Evolutionary conservation across 2,888 invertebrate species (phyloP).

Genomic region (Anoplius nigerrimus): DNA sequence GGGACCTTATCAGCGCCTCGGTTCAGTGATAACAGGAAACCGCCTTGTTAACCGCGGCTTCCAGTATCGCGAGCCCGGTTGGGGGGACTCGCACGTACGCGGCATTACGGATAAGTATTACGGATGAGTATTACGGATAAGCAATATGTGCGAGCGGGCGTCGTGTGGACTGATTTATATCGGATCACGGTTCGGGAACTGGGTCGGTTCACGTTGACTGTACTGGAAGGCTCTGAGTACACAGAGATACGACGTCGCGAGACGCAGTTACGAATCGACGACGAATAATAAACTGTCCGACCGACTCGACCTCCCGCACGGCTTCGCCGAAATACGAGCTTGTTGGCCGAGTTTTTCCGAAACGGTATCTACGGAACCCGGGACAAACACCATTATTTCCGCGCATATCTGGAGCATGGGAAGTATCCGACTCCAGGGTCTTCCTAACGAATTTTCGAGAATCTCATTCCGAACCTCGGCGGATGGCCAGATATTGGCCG

Average conservation of each 20-base stretch:
- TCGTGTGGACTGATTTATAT: conserved; percentile 55
- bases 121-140: conserved; percentile 53
- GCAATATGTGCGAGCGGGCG: no score
- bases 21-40: conserved; percentile 41
- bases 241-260: no score
- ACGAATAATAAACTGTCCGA: no score
- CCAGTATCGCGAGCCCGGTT: conserved; percentile 4
- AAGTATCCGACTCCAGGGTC: conserved; percentile 27
- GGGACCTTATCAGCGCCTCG: conserved; percentile 38
- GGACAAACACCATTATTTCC: conserved; percentile 58
- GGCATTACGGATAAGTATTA: conserved; percentile 53
- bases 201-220: conserved; percentile 50
- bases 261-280: no score
- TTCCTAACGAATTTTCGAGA: conserved; percentile 49
- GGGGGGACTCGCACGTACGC: conserved; percentile 36
- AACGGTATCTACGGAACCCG: conserved; percentile 55
- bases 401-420: conserved; percentile 48
- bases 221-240: no score
- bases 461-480: conserved; percentile 11
- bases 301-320: neutral
- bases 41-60: conserved; percentile 28
- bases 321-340: conserved; percentile 50
- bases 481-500: conserved; percentile 33
- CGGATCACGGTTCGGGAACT: conserved; percentile 46
- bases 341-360: conserved; percentile 55